Base-by-base conservation (phyloP, 2,888 invertebrate species). In the Perithous albicinctus region DNA sequence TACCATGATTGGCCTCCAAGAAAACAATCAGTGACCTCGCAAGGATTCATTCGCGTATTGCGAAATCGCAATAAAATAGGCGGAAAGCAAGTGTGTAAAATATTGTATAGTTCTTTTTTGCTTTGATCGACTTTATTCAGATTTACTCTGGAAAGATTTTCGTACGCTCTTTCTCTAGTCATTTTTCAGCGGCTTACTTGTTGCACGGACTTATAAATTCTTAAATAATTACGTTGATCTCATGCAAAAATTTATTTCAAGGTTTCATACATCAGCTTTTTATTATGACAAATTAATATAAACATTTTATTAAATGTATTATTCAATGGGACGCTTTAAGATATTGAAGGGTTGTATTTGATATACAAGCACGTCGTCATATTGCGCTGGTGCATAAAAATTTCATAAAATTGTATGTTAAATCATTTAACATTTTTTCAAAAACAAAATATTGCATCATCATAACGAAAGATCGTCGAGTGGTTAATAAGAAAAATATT, bases 1-100 rank as follows among this genome's bases (percentile, higher is more conserved):
- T 26, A 54, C n/a, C 54, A 48, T 46, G 26, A 70, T 77, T 48
- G 18, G 2, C 38, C 29, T 38, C 32, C 46, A 32, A 51, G 41
- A n/a, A 61, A 70, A 38, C 26, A 63, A 77, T 70, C 63, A 63
- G 77, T 70, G 69, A 77, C 54, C 59, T 61, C 41, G 74, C 74
- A 74, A 74, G 51, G 64, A 63, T 74, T 64, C 63, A 74, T 51
- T 63, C 64, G 38, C 15, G 26, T 51, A 35, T 38, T 38, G 35
- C 38, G 15, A n/a, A 63, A 15, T 61, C 15, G 23, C 26, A 15
- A 29, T n/a, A n/a, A 15, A 35, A 54, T 20, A 32, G 8, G 20
- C 18, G 59, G 15, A 10, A 26, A 73, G 35, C 63, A 12, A 51
- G 1, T 26, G 5, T 56, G n/a, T 15, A 0, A 54, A 15, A 51